Conservation (phyloP, 2,888 invertebrate species). For the Nephrotoma appendiculata region DNA sequence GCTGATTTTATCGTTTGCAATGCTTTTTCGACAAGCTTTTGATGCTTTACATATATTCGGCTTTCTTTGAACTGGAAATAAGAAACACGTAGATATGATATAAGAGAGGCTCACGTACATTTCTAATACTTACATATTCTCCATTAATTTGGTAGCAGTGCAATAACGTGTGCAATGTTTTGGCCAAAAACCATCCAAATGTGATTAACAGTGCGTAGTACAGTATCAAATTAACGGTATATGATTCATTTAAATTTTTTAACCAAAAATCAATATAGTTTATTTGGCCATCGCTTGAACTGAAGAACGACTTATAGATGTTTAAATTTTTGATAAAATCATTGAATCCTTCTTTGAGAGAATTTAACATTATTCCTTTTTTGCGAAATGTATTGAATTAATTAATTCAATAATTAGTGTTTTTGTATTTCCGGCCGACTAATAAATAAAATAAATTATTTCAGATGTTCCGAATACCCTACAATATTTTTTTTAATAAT, state of each 20-base stretch:
- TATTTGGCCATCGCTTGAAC: not conserved
- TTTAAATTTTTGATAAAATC: not conserved
- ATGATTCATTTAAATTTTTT: not conserved
- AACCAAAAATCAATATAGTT: not conserved
- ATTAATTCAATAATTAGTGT: not conserved
- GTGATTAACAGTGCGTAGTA: not conserved
- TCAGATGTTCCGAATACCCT: no score
- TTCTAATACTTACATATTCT: not conserved
- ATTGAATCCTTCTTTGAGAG: not conserved
- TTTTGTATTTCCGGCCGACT: not conserved
- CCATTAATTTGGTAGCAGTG: not conserved
- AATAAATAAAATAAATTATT: not conserved
- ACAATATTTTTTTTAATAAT: not conserved
- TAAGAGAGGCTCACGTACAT: not conserved
- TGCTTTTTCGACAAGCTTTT: not conserved
- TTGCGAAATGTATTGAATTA: not conserved
- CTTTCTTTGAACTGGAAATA: not conserved
- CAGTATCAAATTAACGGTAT: not conserved
- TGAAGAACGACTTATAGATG: not conserved
- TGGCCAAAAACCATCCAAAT: not conserved
- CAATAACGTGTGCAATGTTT: not conserved
- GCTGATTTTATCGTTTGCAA: not conserved
- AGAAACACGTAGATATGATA: not conserved
- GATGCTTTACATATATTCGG: not conserved
- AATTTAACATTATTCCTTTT: not conserved